Base-by-base conservation (phyloP, 2,113 vertebrate species). In the Hassar affinis region DNA sequence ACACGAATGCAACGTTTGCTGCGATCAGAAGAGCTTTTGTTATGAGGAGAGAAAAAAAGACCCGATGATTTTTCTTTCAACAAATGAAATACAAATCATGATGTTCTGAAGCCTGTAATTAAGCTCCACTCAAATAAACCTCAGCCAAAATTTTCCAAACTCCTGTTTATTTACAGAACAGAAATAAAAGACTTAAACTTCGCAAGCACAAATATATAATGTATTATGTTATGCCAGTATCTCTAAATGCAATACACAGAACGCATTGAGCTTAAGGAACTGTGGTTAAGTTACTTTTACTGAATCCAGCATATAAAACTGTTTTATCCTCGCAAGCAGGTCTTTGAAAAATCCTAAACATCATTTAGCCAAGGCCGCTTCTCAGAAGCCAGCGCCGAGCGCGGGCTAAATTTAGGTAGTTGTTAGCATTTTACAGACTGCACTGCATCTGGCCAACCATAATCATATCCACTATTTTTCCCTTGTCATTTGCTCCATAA, bases 401-500 rank as follows among this genome's bases (percentile, higher is more conserved):
- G 42, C 68, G 25, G 76, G 74, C 82, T 71, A 80, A 86, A 87
- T 77, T 85, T 78, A 85, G 82, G 82, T 62, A 82, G 85, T 84
- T 84, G 80, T 89, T 89, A 79, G 83, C 59, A 57, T 85, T 88
- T 89, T 86, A 45, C 86, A 78, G 62, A 79, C 80, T 68, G 56
- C 30, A 59, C 52, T 72, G 81, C 68, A 79, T 86, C 84, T 79
- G 64, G 85, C 76, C 54, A 72, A 81, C 78, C 78, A 62, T 82
- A 85, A 87, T 86, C 78, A 82, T 85, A 68, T 86, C 62, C 79
- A 69, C 61, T 85, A 71, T 87, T 81, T 64, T 79, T 10, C 61
- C 57, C 87, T 80, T 83, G 77, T 85, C 80, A 85, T 87, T 85
- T 83, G 84, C 80, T 82, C 85, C 81, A 82, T 87, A 77, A 85